Conservation (phyloP, 2,113 vertebrate genomes). For the Cheirogaleus medius region DNA sequence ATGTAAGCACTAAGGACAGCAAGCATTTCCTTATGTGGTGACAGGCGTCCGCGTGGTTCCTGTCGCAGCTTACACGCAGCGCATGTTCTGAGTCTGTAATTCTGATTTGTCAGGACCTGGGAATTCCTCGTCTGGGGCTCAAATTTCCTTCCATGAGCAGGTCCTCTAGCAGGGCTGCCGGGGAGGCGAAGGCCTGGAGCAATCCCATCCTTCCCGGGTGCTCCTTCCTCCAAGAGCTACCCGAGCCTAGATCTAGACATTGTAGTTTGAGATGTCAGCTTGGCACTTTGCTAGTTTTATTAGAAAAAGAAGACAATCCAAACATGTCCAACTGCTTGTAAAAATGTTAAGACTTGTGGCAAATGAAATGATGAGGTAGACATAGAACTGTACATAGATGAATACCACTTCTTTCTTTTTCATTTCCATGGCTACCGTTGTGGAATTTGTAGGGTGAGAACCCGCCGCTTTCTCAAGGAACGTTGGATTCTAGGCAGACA, state of each 20-base stretch:
- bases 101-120: not conserved
- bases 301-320: not conserved
- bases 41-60: not conserved
- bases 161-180: fast-evolving
- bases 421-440: not conserved
- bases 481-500: not conserved
- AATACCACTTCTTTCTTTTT: not conserved
- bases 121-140: not conserved
- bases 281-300: not conserved
- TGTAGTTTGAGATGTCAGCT: not conserved
- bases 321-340: not conserved
- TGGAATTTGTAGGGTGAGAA: not conserved
- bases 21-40: not conserved
- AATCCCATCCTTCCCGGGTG: not conserved
- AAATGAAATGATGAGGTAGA: not conserved
- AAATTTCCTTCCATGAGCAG: not conserved
- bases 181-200: not conserved
- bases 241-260: not conserved
- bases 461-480: not conserved
- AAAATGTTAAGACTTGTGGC: not conserved
- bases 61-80: not conserved
- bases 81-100: not conserved
- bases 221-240: not conserved
- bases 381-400: not conserved
- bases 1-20: not conserved